Evolutionary conservation across 2,888 invertebrate genomes (phyloP).

Genomic region (Drosophila gaucha): DNA sequence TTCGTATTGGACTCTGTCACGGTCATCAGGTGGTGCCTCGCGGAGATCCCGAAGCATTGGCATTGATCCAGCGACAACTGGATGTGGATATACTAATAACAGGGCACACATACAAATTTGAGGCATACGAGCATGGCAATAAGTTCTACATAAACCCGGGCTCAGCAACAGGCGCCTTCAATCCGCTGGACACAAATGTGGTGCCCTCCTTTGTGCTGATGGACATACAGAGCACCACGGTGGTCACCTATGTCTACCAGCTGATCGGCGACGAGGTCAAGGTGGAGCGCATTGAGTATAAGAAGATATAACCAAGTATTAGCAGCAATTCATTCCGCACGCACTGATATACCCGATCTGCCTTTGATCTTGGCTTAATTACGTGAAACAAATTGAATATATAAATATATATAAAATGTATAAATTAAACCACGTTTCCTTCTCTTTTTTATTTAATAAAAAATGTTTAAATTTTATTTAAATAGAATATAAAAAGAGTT

Average conservation of each 20-base stretch:
- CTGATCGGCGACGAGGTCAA: constrained; percentile 99
- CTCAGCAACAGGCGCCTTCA: constrained; percentile 99
- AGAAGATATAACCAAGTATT: constrained; percentile 89
- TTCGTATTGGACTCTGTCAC: constrained; percentile 98
- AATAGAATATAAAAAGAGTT: constrained; percentile 73
- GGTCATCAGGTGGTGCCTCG: constrained; percentile 96
- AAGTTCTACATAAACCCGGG: constrained; percentile 99
- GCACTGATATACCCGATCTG: constrained; percentile 33
- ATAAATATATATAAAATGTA: constrained; percentile 39
- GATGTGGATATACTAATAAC: constrained; percentile 99
- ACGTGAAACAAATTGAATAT: constrained; percentile 40
- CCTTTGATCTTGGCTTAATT: constrained; percentile 57
- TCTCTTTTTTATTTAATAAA: constrained; percentile 71
- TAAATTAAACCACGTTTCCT: constrained; percentile 62
- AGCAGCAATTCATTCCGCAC: constrained; percentile 57
- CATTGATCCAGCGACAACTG: constrained; percentile 96
- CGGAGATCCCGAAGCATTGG: constrained; percentile 97
- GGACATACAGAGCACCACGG: constrained; percentile 99
- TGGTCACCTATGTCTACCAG: constrained; percentile 99
- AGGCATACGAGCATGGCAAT: constrained; percentile 98
- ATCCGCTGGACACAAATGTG: constrained; percentile 95
- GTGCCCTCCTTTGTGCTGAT: constrained; percentile 99
- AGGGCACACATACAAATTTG: constrained; percentile 99
- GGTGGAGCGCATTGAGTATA: constrained; percentile 98
- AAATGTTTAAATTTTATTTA: constrained; percentile 80